Percentiles rank a stretch among this genome's conserved stretches.
These are phyloP conservation scores for Prunella strophiata DNA, from an alignment of 2,797 vertebrate species.

Conservation along the genomic window DNA sequence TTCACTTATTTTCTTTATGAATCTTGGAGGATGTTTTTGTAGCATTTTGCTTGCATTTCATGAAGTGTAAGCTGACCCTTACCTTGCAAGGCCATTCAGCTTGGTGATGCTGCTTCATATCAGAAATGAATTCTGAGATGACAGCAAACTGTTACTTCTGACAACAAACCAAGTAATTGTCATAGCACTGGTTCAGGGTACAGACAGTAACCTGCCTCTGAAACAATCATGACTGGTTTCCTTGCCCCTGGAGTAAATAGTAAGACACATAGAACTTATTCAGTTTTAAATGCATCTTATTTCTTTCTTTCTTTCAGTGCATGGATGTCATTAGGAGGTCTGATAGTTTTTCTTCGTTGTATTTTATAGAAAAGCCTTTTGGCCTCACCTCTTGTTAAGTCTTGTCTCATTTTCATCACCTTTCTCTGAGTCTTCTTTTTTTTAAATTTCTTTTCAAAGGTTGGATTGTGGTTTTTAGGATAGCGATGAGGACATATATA, in stretches of 20 bases:
- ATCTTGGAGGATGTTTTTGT: not conserved
- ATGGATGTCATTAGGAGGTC: not conserved
- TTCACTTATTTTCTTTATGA: not conserved
- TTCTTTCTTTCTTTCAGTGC: not conserved
- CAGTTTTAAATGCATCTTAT: not conserved
- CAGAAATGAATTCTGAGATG: not conserved
- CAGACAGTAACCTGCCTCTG: not conserved
- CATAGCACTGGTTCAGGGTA: not conserved
- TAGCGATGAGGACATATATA: not conserved
- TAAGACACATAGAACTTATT: not conserved
- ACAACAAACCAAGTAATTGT: not conserved
- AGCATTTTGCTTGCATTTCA: not conserved
- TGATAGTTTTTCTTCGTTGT: not conserved
- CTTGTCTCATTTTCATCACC: not conserved
- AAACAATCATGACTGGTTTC: not conserved
- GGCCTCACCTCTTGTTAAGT: not conserved
- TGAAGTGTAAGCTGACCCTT: not conserved
- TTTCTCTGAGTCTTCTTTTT: not conserved
- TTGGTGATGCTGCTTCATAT: not conserved
- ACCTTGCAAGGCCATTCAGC: not conserved
- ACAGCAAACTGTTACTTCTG: not conserved
- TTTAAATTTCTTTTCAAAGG: not conserved
- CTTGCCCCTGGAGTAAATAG: not conserved
- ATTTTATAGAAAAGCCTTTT: not conserved
- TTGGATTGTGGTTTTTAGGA: not conserved